A percentile compares a stretch with the other conserved stretches of the same genome.
Conservation (phyloP, 1,140 invertebrate species). For the Ectropis grisescens region DNA sequence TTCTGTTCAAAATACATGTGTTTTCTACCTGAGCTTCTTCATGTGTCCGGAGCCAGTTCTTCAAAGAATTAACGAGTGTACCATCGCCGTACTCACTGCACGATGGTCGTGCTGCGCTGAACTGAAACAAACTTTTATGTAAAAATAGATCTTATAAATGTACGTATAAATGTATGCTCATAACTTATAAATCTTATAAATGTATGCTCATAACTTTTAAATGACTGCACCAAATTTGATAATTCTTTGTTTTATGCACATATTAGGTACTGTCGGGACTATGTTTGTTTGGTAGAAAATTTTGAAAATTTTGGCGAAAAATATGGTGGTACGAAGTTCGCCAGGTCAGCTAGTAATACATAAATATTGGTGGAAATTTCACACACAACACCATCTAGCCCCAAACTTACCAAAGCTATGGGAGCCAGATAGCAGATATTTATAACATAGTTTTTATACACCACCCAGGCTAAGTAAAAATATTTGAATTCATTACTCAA, state of each 20-base stretch:
- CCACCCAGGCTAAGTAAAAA: no score
- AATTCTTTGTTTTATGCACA: no score
- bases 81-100: neutral
- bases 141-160: neutral
- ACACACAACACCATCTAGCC: neutral
- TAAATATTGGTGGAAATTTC: no score
- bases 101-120: neutral
- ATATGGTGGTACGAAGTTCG: no score
- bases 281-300: neutral
- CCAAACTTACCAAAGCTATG: neutral
- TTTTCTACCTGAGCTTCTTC: slow-evolving; percentile 1
- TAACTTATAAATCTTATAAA: neutral
- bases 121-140: neutral
- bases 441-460: neutral
- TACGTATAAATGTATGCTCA: neutral
- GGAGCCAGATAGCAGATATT: no score
- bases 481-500: no score
- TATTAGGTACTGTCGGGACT: neutral
- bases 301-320: no score
- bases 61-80: neutral
- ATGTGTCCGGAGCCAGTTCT: neutral
- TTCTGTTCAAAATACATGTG: no score
- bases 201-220: no score
- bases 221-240: no score
- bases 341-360: no score